Conservation (phyloP, 2,888 invertebrate species). For the Abrostola tripartita region DNA sequence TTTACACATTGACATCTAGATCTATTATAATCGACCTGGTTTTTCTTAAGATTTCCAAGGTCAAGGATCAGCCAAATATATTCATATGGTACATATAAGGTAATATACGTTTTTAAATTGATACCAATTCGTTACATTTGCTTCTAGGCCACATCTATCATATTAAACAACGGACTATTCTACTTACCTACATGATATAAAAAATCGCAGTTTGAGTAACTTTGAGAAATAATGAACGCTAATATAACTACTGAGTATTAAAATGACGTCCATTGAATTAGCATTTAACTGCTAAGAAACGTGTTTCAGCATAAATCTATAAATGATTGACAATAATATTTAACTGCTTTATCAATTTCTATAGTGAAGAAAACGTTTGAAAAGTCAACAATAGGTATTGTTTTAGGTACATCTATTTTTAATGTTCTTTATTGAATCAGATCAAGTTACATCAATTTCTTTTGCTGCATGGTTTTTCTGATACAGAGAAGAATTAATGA, state of each 20-base stretch:
- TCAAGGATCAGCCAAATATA: constrained; percentile 2
- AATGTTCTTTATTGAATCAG: too few relatives aligned
- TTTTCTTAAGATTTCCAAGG: neutral
- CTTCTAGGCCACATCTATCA: constrained; percentile 28
- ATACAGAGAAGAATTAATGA: too few relatives aligned
- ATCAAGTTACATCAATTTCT: too few relatives aligned
- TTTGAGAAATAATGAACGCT: constrained; percentile 16
- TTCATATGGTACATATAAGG: neutral
- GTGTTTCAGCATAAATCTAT: constrained; percentile 16
- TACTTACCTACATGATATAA: constrained; percentile 10
- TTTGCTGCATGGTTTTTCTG: too few relatives aligned
- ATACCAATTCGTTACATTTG: constrained; percentile 6
- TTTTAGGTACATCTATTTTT: too few relatives aligned
- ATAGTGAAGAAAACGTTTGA: neutral
- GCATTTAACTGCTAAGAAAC: constrained; percentile 27
- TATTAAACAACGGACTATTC: constrained; percentile 34
- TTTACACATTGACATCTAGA: too few relatives aligned
- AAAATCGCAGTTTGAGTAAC: constrained; percentile 6
- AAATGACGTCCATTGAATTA: constrained; percentile 22
- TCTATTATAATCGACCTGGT: too few relatives aligned
- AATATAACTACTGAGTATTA: constrained; percentile 36
- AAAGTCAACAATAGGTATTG: neutral
- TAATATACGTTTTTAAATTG: constrained; percentile 7
- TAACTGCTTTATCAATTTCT: neutral
- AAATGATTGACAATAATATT: neutral